A percentile compares a stretch with the other conserved stretches of the same genome.
These are phyloP conservation scores for Anastrepha ludens DNA, from an alignment of 1,140 invertebrate species.

Conservation along the genomic window DNA sequence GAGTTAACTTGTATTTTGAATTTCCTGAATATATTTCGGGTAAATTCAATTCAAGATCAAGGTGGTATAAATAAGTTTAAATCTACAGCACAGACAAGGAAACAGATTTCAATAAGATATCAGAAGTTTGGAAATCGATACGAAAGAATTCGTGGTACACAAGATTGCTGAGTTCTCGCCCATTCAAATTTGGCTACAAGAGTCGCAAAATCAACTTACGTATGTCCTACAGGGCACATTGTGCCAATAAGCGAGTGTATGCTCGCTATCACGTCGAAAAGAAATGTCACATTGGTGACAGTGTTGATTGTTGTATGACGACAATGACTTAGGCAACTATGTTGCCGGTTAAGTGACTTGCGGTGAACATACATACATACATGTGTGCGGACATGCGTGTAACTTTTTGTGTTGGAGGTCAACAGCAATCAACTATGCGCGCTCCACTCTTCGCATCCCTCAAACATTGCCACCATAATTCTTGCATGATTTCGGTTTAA, in stretches of 20 bases:
- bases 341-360: neutral
- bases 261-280: neutral
- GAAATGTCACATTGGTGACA: constrained; percentile 24
- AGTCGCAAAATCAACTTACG: no score
- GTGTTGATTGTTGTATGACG: constrained; percentile 34
- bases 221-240: no score
- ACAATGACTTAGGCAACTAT: neutral
- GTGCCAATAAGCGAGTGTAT: neutral
- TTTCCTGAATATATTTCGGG: no score
- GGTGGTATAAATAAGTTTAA: no score
- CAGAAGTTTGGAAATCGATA: no score
- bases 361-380: neutral
- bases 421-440: neutral
- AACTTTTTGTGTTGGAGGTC: neutral
- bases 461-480: neutral
- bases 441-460: neutral
- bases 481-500: constrained; percentile 26
- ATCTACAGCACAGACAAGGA: no score
- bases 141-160: no score
- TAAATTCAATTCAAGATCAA: no score
- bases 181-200: no score
- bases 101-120: no score
- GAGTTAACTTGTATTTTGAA: no score
- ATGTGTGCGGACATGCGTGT: neutral
- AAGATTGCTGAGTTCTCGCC: no score